Conservation (phyloP, 2,888 invertebrate genomes). For the Cerceris ruficornis region DNA sequence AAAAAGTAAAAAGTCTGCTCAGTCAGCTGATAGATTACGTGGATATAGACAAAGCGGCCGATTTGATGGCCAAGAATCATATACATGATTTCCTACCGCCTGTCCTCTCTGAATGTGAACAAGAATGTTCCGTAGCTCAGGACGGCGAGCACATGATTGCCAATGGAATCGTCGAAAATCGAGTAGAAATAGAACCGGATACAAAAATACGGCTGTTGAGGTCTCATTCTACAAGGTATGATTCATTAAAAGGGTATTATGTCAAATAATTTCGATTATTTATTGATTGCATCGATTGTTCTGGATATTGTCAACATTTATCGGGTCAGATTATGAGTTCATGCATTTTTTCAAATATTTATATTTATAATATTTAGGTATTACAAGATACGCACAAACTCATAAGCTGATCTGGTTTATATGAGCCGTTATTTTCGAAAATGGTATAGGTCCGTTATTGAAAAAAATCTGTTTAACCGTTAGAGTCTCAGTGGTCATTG, state of each 20-base stretch:
- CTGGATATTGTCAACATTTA: no score
- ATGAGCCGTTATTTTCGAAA: no score
- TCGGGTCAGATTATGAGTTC: no score
- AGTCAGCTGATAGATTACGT: conserved; percentile 82
- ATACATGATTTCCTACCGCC: conserved; percentile 96
- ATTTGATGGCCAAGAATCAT: conserved; percentile 92
- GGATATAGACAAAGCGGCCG: conserved; percentile 89
- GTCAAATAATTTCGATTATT: no score
- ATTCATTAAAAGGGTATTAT: background rate
- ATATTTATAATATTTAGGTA: no score
- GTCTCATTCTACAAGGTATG: conserved; percentile 73
- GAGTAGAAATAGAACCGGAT: conserved; percentile 86
- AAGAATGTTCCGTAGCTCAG: conserved; percentile 87
- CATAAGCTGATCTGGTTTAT: no score
- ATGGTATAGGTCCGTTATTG: no score
- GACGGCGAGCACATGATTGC: conserved; percentile 87
- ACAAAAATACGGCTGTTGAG: conserved; percentile 85
- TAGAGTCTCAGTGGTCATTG: no score
- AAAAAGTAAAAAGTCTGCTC: conserved; percentile 80
- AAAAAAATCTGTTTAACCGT: no score
- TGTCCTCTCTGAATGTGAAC: conserved; percentile 86
- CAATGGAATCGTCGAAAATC: conserved; percentile 85
- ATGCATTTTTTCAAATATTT: no score
- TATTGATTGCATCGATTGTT: no score
- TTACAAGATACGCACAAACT: no score